Conservation (phyloP, 2,113 vertebrate genomes). For the Aphyosemion australe region DNA sequence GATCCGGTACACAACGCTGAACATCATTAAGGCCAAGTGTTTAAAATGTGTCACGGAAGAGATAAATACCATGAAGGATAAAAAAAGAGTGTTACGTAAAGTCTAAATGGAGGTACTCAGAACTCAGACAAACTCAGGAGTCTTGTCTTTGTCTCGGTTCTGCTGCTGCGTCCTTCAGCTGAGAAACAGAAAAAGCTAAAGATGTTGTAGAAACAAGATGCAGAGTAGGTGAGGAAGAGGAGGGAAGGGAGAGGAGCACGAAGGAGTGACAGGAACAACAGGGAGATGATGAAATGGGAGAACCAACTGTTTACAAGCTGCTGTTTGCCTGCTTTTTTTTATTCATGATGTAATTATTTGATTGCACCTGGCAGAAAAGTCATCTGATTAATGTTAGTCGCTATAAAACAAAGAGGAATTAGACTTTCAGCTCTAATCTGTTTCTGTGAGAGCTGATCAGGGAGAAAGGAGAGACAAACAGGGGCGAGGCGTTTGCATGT, state of each 20-base stretch:
- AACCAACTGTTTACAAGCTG: constrained; percentile 24
- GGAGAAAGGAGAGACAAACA: constrained; percentile 16
- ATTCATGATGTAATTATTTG: constrained; percentile 48
- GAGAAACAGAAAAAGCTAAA: constrained; percentile 22
- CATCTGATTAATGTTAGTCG: constrained; percentile 29
- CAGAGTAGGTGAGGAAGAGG: constrained; percentile 8
- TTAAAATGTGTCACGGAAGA: constrained; percentile 36
- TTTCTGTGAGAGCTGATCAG: constrained; percentile 12
- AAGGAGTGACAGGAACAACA: not conserved
- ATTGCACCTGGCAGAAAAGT: constrained; percentile 34
- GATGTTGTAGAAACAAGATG: not conserved
- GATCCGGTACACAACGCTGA: constrained; percentile 9
- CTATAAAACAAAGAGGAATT: constrained; percentile 15
- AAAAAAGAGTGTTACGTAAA: constrained; percentile 34
- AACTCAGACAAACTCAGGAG: constrained; percentile 22
- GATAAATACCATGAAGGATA: constrained; percentile 26
- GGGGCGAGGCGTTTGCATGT: constrained; percentile 14
- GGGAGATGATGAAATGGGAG: constrained; percentile 4
- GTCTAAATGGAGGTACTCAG: constrained; percentile 47
- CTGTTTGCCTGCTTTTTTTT: constrained; percentile 34
- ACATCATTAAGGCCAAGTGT: constrained; percentile 33
- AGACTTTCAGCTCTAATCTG: constrained; percentile 15
- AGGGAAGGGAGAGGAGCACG: not conserved
- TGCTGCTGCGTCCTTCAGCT: constrained; percentile 36
- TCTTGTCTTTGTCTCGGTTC: constrained; percentile 28